Percentiles rank a stretch among this genome's conserved stretches.
These are phyloP conservation scores for Salvelinus sp. DNA, from an alignment of 2,113 vertebrate species.

Conservation along the genomic window DNA sequence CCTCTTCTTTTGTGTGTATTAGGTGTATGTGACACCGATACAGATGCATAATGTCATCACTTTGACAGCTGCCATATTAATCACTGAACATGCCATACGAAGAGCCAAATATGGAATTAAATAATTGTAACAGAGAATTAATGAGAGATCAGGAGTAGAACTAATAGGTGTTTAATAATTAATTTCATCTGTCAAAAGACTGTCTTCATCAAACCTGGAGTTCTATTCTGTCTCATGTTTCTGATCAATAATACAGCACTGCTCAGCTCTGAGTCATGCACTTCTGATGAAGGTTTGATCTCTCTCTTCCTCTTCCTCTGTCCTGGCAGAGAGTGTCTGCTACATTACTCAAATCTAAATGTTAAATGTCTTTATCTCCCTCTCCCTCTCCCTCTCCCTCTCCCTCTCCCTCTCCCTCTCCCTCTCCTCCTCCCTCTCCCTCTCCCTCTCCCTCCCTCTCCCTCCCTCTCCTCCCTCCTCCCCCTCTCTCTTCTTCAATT, in stretches of 20 bases:
- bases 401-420: background rate
- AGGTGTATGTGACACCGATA: conserved; percentile 62
- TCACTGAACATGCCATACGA: too few species aligned
- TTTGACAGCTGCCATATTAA: background rate
- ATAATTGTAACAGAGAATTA: conserved; percentile 54
- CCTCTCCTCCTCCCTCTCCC: background rate
- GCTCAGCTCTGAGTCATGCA: background rate
- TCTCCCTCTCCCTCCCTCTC: background rate
- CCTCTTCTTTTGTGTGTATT: conserved; percentile 46
- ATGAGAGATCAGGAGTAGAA: conserved; percentile 48
- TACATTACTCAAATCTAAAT: background rate
- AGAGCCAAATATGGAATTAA: conserved; percentile 55
- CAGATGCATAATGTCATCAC: background rate
- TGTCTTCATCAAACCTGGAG: conserved; percentile 39
- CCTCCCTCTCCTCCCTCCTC: background rate
- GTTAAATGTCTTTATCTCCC: conserved; percentile 1
- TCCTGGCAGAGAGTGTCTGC: too few species aligned
- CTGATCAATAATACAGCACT: conserved; percentile 52
- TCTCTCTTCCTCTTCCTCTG: background rate
- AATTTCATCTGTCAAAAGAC: conserved; percentile 41
- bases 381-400: background rate
- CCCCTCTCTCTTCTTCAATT: too few species aligned
- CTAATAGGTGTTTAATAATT: conserved; percentile 67
- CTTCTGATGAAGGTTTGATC: background rate
- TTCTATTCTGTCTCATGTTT: conserved; percentile 41